phyloP scores from a whole-genome alignment of 2,888 invertebrate species.

The Chironomus riparius region DNA sequence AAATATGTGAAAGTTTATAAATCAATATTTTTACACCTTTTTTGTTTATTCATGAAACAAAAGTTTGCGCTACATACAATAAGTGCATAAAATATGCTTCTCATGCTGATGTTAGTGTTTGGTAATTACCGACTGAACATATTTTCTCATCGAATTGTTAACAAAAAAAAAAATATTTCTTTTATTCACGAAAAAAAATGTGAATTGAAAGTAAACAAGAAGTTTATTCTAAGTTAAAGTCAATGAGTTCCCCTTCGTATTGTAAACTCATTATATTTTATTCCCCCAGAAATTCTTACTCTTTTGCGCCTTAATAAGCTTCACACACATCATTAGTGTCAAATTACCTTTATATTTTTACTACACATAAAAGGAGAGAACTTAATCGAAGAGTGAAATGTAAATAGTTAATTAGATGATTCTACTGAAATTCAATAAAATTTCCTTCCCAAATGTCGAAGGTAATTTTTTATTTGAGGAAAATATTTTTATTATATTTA shows the following conservation, averaged over 20 bases:
- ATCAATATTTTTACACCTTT: slow-evolving; percentile 13
- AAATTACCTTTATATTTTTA: slow-evolving; percentile 1
- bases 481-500: too few relatives aligned
- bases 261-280: neutral
- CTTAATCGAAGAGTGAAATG: slow-evolving; percentile 6
- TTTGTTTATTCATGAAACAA: neutral
- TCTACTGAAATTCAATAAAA: neutral
- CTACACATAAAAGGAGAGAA: neutral
- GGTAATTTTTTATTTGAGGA: too few relatives aligned
- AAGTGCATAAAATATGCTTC: too few relatives aligned
- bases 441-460: too few relatives aligned
- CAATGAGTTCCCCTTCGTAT: too few relatives aligned
- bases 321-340: slow-evolving; percentile 10
- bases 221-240: neutral
- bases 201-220: slow-evolving; percentile 7
- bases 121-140: too few relatives aligned
- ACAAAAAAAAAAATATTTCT: neutral
- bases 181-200: neutral
- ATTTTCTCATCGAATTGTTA: too few relatives aligned
- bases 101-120: too few relatives aligned
- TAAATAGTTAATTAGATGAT: slow-evolving; percentile 27
- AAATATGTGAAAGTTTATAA: too few relatives aligned
- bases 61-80: too few relatives aligned
- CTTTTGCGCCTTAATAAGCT: neutral
- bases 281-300: too few relatives aligned